phyloP scores from a whole-genome alignment of 2,797 vertebrate genomes.

The Allobates femoralis region DNA sequence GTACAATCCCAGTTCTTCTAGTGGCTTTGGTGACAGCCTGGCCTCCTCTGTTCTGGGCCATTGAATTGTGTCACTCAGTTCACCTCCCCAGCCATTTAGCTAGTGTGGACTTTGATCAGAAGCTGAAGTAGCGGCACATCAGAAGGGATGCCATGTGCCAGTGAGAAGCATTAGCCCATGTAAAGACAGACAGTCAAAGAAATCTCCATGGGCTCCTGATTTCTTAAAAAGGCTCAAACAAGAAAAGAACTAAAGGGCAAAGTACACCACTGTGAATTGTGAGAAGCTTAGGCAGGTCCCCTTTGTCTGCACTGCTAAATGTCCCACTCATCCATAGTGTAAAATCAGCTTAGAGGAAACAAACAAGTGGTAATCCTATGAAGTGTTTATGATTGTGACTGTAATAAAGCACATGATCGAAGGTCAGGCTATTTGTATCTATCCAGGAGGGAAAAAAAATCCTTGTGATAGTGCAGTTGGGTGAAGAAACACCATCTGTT shows the following conservation, averaged over 20 bases:
- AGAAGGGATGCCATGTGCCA: constrained; percentile 45
- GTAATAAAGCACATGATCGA: constrained; percentile 43
- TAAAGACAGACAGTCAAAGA: constrained; percentile 54
- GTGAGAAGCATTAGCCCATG: constrained; percentile 53
- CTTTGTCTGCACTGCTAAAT: constrained; percentile 12
- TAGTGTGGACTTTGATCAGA: constrained; percentile 46
- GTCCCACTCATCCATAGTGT: constrained; percentile 14
- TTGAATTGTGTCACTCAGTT: constrained; percentile 56
- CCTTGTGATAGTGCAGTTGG: constrained; percentile 41
- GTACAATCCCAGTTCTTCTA: constrained; percentile 37
- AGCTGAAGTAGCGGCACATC: constrained; percentile 22
- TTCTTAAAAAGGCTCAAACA: constrained; percentile 2
- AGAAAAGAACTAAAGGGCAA: constrained; percentile 35
- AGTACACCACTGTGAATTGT: constrained; percentile 11
- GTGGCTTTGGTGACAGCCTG: constrained; percentile 43
- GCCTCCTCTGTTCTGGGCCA: constrained; percentile 52
- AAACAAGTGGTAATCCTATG: constrained; percentile 44
- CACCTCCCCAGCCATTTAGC: constrained; percentile 55
- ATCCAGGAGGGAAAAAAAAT: constrained; percentile 49
- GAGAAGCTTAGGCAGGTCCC: constrained; percentile 8
- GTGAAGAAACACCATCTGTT: constrained; percentile 60
- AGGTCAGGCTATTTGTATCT: constrained; percentile 58
- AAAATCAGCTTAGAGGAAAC: constrained; percentile 20
- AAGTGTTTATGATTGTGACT: constrained; percentile 37
- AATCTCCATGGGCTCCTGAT: constrained; percentile 34